Base-by-base conservation (phyloP, 2,113 vertebrate species). In the Noctilio leporinus region DNA sequence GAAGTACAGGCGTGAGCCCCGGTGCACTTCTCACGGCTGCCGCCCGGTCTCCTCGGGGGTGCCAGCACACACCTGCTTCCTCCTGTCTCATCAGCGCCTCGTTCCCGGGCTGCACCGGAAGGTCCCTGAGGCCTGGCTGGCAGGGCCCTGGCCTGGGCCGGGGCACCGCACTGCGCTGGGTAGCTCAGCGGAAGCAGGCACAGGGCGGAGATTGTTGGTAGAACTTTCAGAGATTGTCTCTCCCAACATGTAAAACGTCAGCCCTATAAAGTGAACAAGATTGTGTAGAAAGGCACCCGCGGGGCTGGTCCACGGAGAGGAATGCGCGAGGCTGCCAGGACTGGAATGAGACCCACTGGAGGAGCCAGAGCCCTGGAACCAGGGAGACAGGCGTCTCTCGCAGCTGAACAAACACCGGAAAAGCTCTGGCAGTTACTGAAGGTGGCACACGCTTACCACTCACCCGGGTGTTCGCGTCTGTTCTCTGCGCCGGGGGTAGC, bases 361-460 rank as follows among this genome's bases (percentile, higher is more conserved):
- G 33, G 64, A 72, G 43, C 3, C n/a, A 64, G 83, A 40, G 20
- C 30, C 64, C 40, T 4, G 45, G 53, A 49, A 20, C 57, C 38
- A n/a, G 77, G 33, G 65, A 30, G 89, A 19, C 8, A 2, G 10
- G 40, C 10, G 4, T 47, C 49, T 38, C n/a, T 65, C 40, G 0
- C 0, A 0, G n/a, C 24, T 6, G 5, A 38, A 8, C 86, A 69
- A 20, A n/a, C 70, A 3, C 62, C 15, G 24, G 7, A 0, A 22
- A 17, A 38, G 38, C 35, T 53, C 33, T 20, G 38, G 15, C 14
- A 6, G 0, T 45, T 2, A 3, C 65, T 49, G 28, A 40, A 19
- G 30, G 1, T 0, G 2, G 11, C 20, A 0, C 1, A 8, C 22
- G 4, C 40, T 11, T 5, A 65, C 4, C 5, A 84, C 88, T 33